Base-by-base conservation (phyloP, 2,797 vertebrate genomes). In the Oophaga sylvatica region DNA sequence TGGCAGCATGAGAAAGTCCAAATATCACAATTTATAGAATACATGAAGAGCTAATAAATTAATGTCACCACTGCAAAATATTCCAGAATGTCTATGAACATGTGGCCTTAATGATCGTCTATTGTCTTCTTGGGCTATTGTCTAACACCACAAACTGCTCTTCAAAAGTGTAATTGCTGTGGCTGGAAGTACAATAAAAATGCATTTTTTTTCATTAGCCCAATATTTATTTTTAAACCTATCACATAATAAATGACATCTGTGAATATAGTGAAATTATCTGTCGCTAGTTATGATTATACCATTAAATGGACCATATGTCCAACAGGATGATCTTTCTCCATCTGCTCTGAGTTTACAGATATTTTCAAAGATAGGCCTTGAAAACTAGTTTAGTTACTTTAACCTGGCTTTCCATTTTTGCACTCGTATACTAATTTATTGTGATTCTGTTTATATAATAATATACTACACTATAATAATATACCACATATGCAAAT, bases 1-100 rank as follows among this genome's bases (percentile, higher is more conserved):
- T 83, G 71, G 53, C 79, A 89, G 31, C 80, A 86, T 86, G 79
- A 53, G 60, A 83, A 78, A 79, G 35, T 53, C 63, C n/a, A 77
- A 10, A 63, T 2, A 65, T 41, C 70, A 57, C 81, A 41, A 86
- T 86, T 89, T 78, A 86, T 70, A 20, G 22, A 65, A 60, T 77
- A 56, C n/a, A 71, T 79, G 71, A 22, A 78, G 48, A 79, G 26
- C 53, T 57, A 73, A 19, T 48, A n/a, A 70, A 57, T 77, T 73
- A 81, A 59, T 81, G 68, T 62, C 45, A 71, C 83, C 45, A 68
- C 16, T 75, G 17, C 35, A 81, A 70, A 57, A 77, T 29, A 82
- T 60, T 48, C 48, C 62, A 60, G 60, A 59, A 22, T 22, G 35
- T 71, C 26, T 20, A 5, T 57, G 22, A 56, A 67, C 83, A 88